These are phyloP conservation scores for Chironomus tepperi DNA, from an alignment of 1,140 invertebrate species.

Conservation along the genomic window DNA sequence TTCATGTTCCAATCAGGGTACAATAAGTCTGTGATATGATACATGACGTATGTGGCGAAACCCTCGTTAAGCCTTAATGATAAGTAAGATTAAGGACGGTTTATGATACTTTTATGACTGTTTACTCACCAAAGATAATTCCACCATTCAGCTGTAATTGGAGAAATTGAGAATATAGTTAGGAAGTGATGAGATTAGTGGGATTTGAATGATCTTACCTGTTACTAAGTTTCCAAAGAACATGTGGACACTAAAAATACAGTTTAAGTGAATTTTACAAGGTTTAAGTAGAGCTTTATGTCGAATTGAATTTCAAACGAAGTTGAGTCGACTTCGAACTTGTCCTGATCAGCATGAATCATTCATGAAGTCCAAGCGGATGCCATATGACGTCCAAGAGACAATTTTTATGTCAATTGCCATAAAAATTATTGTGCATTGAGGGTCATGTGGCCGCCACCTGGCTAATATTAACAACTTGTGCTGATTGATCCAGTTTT, in stretches of 20 bases:
- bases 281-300: no score
- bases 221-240: background rate
- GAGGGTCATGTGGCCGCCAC: no score
- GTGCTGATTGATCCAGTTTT: no score
- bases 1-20: background rate
- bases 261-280: no score
- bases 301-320: no score
- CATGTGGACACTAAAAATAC: background rate
- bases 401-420: no score
- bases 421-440: no score
- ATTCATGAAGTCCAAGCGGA: no score
- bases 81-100: background rate
- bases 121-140: background rate
- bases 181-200: background rate
- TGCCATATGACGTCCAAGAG: no score
- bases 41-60: background rate
- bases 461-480: no score
- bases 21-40: background rate
- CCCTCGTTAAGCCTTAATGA: background rate
- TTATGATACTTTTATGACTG: background rate
- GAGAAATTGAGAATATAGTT: background rate
- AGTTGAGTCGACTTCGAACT: no score
- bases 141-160: background rate
- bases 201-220: background rate
- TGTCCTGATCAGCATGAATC: no score